These are phyloP conservation scores for Misgurnus anguillicaudatus DNA, from an alignment of 2,113 vertebrate species.

Conservation along the genomic window DNA sequence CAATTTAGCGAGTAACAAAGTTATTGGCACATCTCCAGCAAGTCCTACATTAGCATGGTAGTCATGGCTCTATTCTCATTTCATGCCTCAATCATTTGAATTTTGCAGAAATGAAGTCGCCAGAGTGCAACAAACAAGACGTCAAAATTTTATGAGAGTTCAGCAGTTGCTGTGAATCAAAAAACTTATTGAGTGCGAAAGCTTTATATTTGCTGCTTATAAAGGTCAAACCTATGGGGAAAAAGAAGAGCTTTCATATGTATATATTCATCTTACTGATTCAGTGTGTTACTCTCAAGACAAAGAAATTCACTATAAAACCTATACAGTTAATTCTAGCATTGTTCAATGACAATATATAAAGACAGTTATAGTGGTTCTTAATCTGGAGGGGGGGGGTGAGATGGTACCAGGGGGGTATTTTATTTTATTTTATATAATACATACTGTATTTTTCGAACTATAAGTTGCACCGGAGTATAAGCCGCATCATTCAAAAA, in stretches of 20 bases:
- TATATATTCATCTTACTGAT: slow-evolving; percentile 16
- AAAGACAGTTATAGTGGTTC: not conserved
- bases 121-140: slow-evolving; percentile 56
- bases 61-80: slow-evolving; percentile 60
- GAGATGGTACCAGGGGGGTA: too few relatives aligned
- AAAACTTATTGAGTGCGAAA: slow-evolving; percentile 17
- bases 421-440: too few relatives aligned
- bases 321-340: not conserved
- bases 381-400: too few relatives aligned
- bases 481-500: too few relatives aligned
- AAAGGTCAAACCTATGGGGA: not conserved
- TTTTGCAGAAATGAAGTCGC: slow-evolving; percentile 58
- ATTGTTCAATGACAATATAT: not conserved
- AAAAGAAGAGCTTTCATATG: not conserved
- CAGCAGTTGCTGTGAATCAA: slow-evolving; percentile 19
- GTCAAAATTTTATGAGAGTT: slow-evolving; percentile 47
- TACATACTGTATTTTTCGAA: too few relatives aligned
- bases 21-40: slow-evolving; percentile 36
- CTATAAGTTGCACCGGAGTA: too few relatives aligned
- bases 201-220: slow-evolving; percentile 19
- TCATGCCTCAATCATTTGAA: slow-evolving; percentile 55
- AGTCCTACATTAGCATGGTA: slow-evolving; percentile 41
- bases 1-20: slow-evolving; percentile 28
- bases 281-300: not conserved
- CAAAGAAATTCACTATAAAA: not conserved